A percentile compares a stretch with the other conserved stretches of the same genome.
phyloP scores from a whole-genome alignment of 2,797 vertebrate genomes.

The Xenentodon cancila region DNA sequence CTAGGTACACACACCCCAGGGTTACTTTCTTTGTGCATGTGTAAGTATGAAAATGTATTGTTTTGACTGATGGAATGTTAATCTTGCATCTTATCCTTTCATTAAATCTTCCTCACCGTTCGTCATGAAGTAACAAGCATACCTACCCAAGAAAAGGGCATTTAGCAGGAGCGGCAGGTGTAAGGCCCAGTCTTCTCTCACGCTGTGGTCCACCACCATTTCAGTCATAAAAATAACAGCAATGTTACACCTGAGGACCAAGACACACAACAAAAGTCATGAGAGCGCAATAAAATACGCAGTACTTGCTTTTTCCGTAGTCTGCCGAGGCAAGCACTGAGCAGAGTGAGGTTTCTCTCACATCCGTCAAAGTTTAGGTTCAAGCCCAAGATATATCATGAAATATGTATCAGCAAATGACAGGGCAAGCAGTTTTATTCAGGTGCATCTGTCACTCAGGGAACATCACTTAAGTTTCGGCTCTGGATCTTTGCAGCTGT shows the following conservation, averaged over 20 bases:
- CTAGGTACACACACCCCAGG: slow-evolving; percentile 1
- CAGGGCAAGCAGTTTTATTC: neutral
- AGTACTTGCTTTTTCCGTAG: neutral
- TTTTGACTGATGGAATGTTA: neutral
- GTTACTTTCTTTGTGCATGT: slow-evolving; percentile 12
- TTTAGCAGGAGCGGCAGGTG: slow-evolving; percentile 95
- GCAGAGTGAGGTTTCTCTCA: no score
- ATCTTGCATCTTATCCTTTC: slow-evolving; percentile 21
- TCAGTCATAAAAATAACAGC: slow-evolving; percentile 99
- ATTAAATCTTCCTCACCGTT: neutral
- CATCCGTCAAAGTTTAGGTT: no score
- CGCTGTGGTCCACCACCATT: slow-evolving; percentile 99
- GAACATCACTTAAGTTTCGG: neutral
- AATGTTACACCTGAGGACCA: slow-evolving; percentile 90
- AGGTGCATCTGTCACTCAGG: neutral
- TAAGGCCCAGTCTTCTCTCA: slow-evolving; percentile 98
- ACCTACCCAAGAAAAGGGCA: slow-evolving; percentile 94
- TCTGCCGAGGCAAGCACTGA: no score
- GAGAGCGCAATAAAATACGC: slow-evolving; percentile 6
- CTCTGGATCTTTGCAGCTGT: no score
- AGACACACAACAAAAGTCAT: slow-evolving; percentile 9
- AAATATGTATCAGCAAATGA: neutral
- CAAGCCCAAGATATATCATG: neutral
- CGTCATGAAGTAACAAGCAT: neutral
- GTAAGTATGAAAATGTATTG: neutral